Evolutionary conservation across 2,113 vertebrate genomes (phyloP), one percentile per base, ranked within the genome.

Genomic region (Campylomormyrus tamandua): DNA sequence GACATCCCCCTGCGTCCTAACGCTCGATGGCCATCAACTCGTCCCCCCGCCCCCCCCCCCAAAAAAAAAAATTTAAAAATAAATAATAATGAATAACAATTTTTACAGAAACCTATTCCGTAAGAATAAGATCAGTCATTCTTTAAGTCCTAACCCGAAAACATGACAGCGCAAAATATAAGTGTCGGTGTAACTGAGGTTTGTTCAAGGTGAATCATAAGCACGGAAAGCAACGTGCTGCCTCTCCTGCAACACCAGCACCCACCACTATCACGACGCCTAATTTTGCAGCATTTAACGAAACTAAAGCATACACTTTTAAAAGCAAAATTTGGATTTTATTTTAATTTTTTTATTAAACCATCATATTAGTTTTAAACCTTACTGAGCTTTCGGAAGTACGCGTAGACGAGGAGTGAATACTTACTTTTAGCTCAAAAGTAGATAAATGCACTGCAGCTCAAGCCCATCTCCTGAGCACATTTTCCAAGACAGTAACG

Each of bases 121-220:
- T 70, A 70, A 31, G n/a, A 27, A 66, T 7, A 66, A 77, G 35
- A 77, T 77, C 27, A 42, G 35, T 77, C 74, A 77, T 39, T 77
- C 27, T 77, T 39, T 17, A 77, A 42, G 4, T 19, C 9, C 7
- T 56, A 39, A 42, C n/a, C 53, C 87, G 31, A 88, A 24, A 45
- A 24, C 53, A 88, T 88, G 53, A 88, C 53, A 45, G 87, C 21
- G 8, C 45, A 42, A 19, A 19, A 31, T 58, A 24, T n/a, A 58
- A 58, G 17, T 21, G 27, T 35, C 35, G 52, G 24, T 52, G 46
- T 86, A 86, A 35, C 58, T 27, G 42, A 15, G 15, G 17, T 66
- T 88, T 66, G 53, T 66, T 88, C 87, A 88, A 88, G 87, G 87
- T 88, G 87, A 88, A 88, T 58, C 87, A 45, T 88, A 24, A 88